Evolutionary conservation across 1,140 invertebrate genomes (phyloP).

Genomic region (Latrodectus geometricus): DNA sequence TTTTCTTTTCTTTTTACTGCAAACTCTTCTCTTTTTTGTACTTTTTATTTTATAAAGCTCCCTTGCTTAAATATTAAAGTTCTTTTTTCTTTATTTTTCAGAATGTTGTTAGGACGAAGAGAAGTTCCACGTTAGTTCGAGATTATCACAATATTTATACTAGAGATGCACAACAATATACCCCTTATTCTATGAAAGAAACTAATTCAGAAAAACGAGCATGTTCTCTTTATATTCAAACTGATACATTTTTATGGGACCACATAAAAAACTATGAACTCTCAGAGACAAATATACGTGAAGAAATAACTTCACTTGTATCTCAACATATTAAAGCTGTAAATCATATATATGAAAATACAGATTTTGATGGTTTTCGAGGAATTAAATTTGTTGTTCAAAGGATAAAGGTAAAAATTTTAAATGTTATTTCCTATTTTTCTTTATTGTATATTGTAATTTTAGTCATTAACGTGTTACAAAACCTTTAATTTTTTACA

Average conservation of each 20-base stretch:
- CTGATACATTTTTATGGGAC: constrained; percentile 96
- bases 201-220: constrained; percentile 60
- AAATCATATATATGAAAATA: constrained; percentile 96
- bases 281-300: constrained; percentile 83
- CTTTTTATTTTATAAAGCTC: background rate
- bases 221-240: constrained; percentile 87
- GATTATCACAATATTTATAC: constrained; percentile 58
- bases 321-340: constrained; percentile 98
- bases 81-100: constrained; percentile 26
- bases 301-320: constrained; percentile 97
- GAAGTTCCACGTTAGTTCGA: constrained; percentile 17
- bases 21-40: background rate
- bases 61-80: too few species aligned
- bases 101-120: constrained; percentile 25
- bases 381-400: constrained; percentile 99
- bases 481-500: background rate
- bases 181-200: constrained; percentile 52
- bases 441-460: background rate
- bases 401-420: constrained; percentile 83
- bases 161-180: constrained; percentile 59
- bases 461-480: background rate
- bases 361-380: constrained; percentile 92
- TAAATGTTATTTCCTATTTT: background rate
- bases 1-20: background rate
- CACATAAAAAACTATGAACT: constrained; percentile 79